These are phyloP conservation scores for Datnioides undecimradiatus DNA, from an alignment of 2,113 vertebrate species.

Conservation along the genomic window DNA sequence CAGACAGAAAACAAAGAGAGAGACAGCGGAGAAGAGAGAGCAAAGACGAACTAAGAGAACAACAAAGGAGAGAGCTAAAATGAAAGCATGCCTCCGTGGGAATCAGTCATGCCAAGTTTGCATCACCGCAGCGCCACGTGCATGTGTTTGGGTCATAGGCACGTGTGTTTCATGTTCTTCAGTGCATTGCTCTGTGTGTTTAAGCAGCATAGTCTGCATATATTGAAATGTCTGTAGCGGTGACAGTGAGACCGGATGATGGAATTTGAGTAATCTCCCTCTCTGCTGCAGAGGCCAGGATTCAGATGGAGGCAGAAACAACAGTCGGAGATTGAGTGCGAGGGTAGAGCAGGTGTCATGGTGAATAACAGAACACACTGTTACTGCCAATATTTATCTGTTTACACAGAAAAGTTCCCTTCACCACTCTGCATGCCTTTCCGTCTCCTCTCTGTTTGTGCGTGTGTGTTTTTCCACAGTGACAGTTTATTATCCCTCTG, in stretches of 20 bases:
- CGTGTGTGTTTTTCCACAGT: conserved; percentile 18
- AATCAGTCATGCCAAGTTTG: conserved; percentile 20
- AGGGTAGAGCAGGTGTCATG: conserved; percentile 44
- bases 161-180: conserved; percentile 13
- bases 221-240: neutral
- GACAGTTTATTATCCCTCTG: conserved; percentile 29
- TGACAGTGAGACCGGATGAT: neutral
- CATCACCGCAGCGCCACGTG: conserved; percentile 3
- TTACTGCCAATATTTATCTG: conserved; percentile 48
- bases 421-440: neutral
- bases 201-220: neutral
- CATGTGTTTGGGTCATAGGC: conserved; percentile 7
- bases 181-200: neutral
- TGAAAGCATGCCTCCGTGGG: conserved; percentile 1
- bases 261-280: conserved; percentile 25
- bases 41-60: neutral
- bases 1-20: neutral
- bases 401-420: conserved; percentile 38
- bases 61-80: neutral
- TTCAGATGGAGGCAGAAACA: neutral
- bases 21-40: neutral
- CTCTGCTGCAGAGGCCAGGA: neutral
- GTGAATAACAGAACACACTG: conserved; percentile 49
- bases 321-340: neutral
- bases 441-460: neutral